These are phyloP conservation scores for Solenopsis fugax DNA, from an alignment of 1,140 invertebrate species.

Conservation along the genomic window DNA sequence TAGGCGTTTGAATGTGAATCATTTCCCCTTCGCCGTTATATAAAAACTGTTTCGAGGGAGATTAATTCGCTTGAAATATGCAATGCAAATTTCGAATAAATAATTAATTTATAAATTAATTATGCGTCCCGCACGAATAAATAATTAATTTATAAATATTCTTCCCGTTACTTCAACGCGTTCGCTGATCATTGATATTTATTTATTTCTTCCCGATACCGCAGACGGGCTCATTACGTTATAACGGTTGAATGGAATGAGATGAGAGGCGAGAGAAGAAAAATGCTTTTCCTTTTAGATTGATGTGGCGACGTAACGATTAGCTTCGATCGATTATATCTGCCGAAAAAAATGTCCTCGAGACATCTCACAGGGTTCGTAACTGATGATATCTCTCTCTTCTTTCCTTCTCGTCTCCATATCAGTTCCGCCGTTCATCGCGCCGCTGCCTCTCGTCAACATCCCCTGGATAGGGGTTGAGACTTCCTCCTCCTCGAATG, in stretches of 20 bases:
- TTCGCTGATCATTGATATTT: not conserved
- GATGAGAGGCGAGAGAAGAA: not conserved
- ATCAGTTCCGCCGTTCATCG: constrained; percentile 10
- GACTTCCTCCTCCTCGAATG: constrained; percentile 37
- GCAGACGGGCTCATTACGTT: not conserved
- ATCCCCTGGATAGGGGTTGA: constrained; percentile 47
- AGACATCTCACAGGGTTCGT: constrained; percentile 4
- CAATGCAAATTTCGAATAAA: not conserved
- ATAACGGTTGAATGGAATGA: not conserved
- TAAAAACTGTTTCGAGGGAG: not conserved
- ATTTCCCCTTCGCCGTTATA: not conserved
- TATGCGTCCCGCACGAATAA: not conserved
- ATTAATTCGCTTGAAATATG: not conserved
- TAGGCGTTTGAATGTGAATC: not conserved
- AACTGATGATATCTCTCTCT: constrained; percentile 34
- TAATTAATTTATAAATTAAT: not conserved
- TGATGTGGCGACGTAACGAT: constrained; percentile 18
- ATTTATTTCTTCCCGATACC: not conserved
- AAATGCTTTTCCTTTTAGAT: not conserved
- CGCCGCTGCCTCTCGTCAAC: not conserved
- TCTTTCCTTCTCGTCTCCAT: not conserved
- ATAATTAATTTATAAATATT: not conserved
- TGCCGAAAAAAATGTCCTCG: not conserved
- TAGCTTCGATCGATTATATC: constrained; percentile 47
- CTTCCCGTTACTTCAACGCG: not conserved